Evolutionary conservation across 2,888 invertebrate genomes (phyloP).

Genomic region (Dryobotodes eremita): DNA sequence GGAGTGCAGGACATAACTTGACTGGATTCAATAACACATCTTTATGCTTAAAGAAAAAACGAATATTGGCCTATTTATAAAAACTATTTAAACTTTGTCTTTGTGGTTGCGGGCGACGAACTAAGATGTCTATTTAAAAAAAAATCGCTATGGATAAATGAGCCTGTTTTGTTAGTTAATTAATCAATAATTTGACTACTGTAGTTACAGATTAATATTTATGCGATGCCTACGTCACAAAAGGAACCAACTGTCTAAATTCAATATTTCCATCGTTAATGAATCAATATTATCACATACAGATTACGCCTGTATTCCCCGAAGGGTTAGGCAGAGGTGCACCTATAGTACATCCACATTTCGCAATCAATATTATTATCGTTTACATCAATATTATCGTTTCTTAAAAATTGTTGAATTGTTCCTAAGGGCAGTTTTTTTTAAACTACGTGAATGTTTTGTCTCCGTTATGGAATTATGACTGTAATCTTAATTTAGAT

Average conservation of each 20-base stretch:
- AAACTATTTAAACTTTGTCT: neutral
- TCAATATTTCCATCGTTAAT: neutral
- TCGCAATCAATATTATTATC: no score
- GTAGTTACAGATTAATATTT: no score
- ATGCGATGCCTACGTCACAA: neutral
- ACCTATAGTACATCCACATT: no score
- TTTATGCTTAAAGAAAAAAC: neutral
- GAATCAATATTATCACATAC: neutral
- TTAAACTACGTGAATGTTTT: neutral
- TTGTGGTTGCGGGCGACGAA: no score
- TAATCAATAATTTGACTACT: no score
- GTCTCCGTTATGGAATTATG: neutral
- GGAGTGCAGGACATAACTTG: neutral
- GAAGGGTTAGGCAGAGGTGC: no score
- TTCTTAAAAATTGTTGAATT: neutral
- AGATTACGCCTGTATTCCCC: no score
- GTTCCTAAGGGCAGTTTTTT: no score
- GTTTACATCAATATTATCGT: neutral
- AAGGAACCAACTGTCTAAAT: neutral
- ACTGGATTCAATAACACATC: neutral
- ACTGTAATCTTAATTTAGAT: neutral
- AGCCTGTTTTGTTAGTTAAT: no score
- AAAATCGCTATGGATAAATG: no score
- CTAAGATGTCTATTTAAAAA: no score
- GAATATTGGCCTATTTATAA: neutral